Evolutionary conservation across 1,140 invertebrate species (phyloP), one percentile per base, ranked within the genome.

Genomic region (Listronotus oregonensis): DNA sequence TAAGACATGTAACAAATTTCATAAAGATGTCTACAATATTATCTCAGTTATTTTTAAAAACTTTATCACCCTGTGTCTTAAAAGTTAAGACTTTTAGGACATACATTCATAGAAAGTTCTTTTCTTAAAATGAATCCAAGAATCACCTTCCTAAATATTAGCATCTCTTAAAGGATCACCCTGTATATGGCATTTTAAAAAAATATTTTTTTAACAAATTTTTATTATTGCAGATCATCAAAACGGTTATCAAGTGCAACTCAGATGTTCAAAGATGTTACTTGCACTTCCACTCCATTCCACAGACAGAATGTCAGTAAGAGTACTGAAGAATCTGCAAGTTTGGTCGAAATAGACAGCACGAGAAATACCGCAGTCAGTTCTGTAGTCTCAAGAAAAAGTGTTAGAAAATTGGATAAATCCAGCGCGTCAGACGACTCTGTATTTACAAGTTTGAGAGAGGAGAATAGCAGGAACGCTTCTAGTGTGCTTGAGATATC

Each of bases 231-330:
- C 8, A 44, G 43, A 14, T 44, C 43, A 44, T 15, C 43, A 14
- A 44, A n/a, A 44, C 43, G 43, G 1, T 12, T 1, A 18, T 44
- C 43, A 12, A 7, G n/a, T 15, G 7, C 43, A 18, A n/a, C 4
- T 49, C 17, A 49, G 21, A 49, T 49, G 46, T 52, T 52, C 15
- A 27, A 37, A 12, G 50, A 52, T 14, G 50, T 52, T 34, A 31
- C 10, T 14, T 52, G 50, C n/a, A 52, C 50, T 3, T 52, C 50
- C 0, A 52, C 50, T 0, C 50, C 50, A 0, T 52, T 52, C 31
- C 34, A 14, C 34, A 52, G 32, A 52, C 27, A 1, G 14, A n/a
- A 6, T 37, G 6, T 39, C 2, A 32, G n/a, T 14, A 52, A 52
- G 15, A 39, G 34, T 1, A 37, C 12, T 52, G 10, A 34, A 37